Percentiles rank a stretch among this genome's conserved stretches.
phyloP scores from a whole-genome alignment of 2,888 invertebrate genomes.

The Phortica magna region DNA sequence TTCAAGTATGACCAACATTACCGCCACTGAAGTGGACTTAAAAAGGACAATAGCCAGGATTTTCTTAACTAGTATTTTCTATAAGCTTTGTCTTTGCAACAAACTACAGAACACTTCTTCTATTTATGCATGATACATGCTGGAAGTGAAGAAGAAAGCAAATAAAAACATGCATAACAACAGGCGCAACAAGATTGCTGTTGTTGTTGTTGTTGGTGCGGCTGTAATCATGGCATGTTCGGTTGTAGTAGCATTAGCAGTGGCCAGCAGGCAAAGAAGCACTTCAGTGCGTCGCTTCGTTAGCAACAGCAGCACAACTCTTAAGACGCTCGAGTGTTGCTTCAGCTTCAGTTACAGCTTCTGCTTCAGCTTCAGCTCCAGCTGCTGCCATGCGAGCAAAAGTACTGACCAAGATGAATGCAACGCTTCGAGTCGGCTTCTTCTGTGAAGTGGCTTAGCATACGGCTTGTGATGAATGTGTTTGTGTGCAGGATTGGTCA shows the following conservation, averaged over 20 bases:
- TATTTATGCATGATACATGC: too few relatives aligned
- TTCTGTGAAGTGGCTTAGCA: neutral
- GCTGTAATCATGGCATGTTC: neutral
- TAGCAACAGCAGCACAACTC: constrained; percentile 48
- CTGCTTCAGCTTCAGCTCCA: neutral
- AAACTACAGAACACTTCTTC: constrained; percentile 72
- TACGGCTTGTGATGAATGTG: neutral
- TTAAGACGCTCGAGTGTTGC: constrained; percentile 9
- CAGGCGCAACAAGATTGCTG: neutral
- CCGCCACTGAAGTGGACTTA: constrained; percentile 9
- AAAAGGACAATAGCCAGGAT: constrained; percentile 63
- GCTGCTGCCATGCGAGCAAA: neutral
- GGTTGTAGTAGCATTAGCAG: constrained; percentile 71
- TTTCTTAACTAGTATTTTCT: constrained; percentile 73
- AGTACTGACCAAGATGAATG: neutral
- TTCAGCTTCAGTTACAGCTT: neutral
- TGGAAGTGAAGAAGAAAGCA: constrained; percentile 58
- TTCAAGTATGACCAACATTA: neutral
- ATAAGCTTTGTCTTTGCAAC: constrained; percentile 73
- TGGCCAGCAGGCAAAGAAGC: constrained; percentile 60
- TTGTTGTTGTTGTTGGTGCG: neutral
- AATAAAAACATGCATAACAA: constrained; percentile 42
- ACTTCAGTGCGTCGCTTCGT: constrained; percentile 68
- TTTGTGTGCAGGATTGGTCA: neutral
- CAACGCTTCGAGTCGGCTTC: neutral